A percentile compares a stretch with the other conserved stretches of the same genome.
Evolutionary conservation across 2,113 vertebrate species (phyloP).

Genomic region (Ovibos moschatus): DNA sequence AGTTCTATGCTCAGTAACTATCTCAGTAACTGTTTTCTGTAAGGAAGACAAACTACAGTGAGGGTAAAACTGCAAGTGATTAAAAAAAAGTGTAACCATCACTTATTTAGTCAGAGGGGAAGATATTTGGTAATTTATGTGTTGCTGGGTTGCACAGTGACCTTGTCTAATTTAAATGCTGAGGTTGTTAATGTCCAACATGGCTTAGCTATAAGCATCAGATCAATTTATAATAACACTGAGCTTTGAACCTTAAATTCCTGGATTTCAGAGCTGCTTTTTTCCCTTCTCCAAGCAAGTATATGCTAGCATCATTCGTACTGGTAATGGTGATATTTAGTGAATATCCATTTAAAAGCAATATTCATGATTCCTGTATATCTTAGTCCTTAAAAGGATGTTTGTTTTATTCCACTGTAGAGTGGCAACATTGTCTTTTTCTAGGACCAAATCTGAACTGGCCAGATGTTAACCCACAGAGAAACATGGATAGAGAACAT

Average conservation of each 20-base stretch:
- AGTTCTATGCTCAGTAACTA: not conserved
- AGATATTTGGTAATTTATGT: not conserved
- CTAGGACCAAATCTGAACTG: not conserved
- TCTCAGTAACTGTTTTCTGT: not conserved
- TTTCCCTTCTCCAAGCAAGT: not conserved
- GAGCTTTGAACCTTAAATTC: not conserved
- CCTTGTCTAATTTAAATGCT: not conserved
- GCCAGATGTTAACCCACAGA: not conserved
- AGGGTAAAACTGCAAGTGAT: not conserved
- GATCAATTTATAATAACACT: not conserved
- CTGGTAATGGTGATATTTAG: not conserved
- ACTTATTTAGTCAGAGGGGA: not conserved
- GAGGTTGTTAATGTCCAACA: not conserved
- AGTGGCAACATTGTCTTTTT: not conserved
- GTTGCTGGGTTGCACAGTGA: not conserved
- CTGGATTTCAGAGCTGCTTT: not conserved
- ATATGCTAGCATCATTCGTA: not conserved
- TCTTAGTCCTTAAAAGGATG: not conserved
- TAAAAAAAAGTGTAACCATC: not conserved
- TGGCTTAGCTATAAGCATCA: not conserved
- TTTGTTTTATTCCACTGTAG: conserved; percentile 2
- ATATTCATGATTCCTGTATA: not conserved
- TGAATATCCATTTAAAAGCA: not conserved
- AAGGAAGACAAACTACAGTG: not conserved
- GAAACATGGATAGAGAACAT: not conserved